Conservation (phyloP, 2,113 vertebrate species). For the Neolamprologus brichardi region DNA sequence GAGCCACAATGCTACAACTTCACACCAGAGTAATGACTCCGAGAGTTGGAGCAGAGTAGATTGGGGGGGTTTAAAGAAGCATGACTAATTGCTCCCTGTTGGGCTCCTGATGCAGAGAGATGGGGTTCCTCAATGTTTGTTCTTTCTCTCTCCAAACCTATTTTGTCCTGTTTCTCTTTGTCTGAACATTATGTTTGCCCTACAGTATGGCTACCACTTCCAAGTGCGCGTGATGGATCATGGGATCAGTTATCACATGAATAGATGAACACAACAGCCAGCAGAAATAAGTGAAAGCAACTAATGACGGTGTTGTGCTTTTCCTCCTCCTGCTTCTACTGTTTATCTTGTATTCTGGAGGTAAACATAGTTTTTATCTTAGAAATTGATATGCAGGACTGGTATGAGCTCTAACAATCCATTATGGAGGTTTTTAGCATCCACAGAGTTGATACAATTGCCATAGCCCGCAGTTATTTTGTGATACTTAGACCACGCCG, state of each 20-base stretch:
- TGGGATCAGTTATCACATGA: neutral
- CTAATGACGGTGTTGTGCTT: neutral
- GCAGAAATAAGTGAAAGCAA: neutral
- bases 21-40: conserved; percentile 21
- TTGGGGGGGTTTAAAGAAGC: neutral
- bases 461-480: neutral
- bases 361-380: neutral
- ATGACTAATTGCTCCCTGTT: conserved; percentile 32
- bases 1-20: conserved; percentile 3
- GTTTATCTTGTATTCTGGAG: neutral
- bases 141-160: neutral
- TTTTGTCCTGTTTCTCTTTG: neutral
- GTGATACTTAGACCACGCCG: neutral
- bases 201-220: neutral
- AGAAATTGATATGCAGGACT: neutral
- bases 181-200: neutral
- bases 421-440: neutral
- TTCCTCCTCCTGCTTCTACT: neutral
- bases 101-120: neutral
- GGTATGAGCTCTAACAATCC: neutral
- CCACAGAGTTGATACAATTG: neutral
- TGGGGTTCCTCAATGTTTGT: neutral
- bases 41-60: neutral
- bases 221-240: neutral
- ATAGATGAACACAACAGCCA: neutral